A percentile compares a stretch with the other conserved stretches of the same genome.
These are phyloP conservation scores for Hoplodrina blanda DNA, from an alignment of 2,888 invertebrate genomes.

Conservation along the genomic window DNA sequence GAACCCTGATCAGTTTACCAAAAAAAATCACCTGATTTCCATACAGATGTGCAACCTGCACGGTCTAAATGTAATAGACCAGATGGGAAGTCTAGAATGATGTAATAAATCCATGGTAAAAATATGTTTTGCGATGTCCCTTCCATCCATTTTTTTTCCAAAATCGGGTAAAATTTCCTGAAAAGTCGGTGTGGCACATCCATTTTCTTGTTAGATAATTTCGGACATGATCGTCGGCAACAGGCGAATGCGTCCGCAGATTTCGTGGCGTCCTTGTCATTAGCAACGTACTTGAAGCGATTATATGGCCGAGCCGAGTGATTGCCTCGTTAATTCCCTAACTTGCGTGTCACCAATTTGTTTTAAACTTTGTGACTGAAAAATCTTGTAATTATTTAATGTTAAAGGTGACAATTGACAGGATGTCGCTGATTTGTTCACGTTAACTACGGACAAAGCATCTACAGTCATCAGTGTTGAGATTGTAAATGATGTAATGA, in stretches of 20 bases:
- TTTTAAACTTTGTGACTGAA: conserved; percentile 26
- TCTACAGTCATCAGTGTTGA: conserved; percentile 34
- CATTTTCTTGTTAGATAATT: conserved; percentile 34
- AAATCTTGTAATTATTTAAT: conserved; percentile 41
- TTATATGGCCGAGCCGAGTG: conserved; percentile 66
- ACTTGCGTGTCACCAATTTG: conserved; percentile 53
- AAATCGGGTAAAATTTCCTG: neutral
- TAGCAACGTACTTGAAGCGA: conserved; percentile 71
- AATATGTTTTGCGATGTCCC: too few species aligned
- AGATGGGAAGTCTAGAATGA: too few species aligned
- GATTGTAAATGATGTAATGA: conserved; percentile 57
- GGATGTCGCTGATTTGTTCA: conserved; percentile 49
- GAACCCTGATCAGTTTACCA: too few species aligned
- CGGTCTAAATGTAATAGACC: too few species aligned
- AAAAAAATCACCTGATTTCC: too few species aligned
- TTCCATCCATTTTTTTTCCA: neutral
- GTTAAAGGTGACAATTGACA: conserved; percentile 33
- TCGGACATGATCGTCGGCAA: conserved; percentile 58
- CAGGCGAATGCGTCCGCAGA: conserved; percentile 68
- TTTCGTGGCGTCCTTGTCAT: conserved; percentile 76
- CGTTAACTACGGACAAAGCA: conserved; percentile 24
- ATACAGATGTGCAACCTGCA: too few species aligned
- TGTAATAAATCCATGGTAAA: too few species aligned
- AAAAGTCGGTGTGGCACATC: conserved; percentile 20
- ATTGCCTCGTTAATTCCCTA: conserved; percentile 60